These are phyloP conservation scores for Drosophila leonis DNA, from an alignment of 2,888 invertebrate species.

Conservation along the genomic window DNA sequence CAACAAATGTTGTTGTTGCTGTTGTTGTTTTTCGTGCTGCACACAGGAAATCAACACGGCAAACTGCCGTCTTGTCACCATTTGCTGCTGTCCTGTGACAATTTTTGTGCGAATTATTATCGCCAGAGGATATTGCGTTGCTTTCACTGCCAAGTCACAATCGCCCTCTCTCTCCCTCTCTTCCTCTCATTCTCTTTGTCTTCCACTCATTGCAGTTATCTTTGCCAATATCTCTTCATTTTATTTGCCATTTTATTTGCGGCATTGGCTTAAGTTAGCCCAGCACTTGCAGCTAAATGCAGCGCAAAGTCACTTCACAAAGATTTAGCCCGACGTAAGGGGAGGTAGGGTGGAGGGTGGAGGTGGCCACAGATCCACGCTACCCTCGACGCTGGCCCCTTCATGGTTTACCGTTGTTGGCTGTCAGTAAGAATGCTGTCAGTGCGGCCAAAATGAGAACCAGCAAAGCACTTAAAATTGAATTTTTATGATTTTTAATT, in stretches of 20 bases:
- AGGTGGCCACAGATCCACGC: neutral
- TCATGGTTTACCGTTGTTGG: slow-evolving; percentile 52
- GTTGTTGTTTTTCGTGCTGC: slow-evolving; percentile 59
- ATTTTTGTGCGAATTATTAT: slow-evolving; percentile 74
- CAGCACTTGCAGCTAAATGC: slow-evolving; percentile 64
- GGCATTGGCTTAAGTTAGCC: slow-evolving; percentile 67
- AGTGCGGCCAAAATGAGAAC: slow-evolving; percentile 43
- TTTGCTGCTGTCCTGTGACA: slow-evolving; percentile 59
- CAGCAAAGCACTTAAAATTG: slow-evolving; percentile 77
- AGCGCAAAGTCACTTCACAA: slow-evolving; percentile 67
- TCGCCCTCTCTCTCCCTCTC: neutral
- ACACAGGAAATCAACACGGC: slow-evolving; percentile 81
- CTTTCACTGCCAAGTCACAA: slow-evolving; percentile 11
- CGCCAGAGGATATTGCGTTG: slow-evolving; percentile 74
- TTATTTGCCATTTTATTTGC: slow-evolving; percentile 63
- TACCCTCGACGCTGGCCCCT: slow-evolving; percentile 6
- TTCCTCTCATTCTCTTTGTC: neutral
- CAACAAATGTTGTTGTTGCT: slow-evolving; percentile 8
- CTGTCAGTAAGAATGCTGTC: slow-evolving; percentile 67
- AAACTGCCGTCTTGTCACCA: slow-evolving; percentile 55
- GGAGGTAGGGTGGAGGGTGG: too few species aligned
- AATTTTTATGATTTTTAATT: slow-evolving; percentile 84
- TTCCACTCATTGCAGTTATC: slow-evolving; percentile 22
- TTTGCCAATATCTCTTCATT: slow-evolving; percentile 46
- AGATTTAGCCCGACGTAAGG: slow-evolving; percentile 43